phyloP scores from a whole-genome alignment of 2,888 invertebrate species.

The Ornithoptera alexandrae region DNA sequence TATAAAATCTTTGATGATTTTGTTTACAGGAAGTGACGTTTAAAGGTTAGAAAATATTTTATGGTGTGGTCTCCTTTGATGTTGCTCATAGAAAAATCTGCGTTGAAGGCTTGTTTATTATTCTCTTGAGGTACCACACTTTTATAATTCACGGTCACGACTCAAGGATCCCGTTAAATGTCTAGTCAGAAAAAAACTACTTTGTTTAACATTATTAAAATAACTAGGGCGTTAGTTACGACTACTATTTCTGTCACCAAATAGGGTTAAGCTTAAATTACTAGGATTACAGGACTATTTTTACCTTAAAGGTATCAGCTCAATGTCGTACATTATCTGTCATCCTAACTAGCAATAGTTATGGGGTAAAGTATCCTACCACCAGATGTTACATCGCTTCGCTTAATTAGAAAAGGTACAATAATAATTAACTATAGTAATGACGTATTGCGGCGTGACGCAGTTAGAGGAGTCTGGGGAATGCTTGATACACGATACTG shows the following conservation, averaged over 20 bases:
- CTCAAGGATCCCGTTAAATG: too few species aligned
- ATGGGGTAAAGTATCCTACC: too few species aligned
- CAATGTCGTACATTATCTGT: too few species aligned
- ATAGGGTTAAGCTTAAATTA: too few species aligned
- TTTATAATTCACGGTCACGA: neutral
- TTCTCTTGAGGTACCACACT: slow-evolving; percentile 8
- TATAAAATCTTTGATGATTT: slow-evolving; percentile 3
- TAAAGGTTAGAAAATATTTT: slow-evolving; percentile 24
- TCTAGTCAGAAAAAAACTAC: too few species aligned
- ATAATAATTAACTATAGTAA: neutral
- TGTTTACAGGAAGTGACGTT: slow-evolving; percentile 15
- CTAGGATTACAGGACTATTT: too few species aligned
- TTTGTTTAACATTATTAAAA: too few species aligned
- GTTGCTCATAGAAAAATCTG: slow-evolving; percentile 15
- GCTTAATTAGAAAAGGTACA: neutral
- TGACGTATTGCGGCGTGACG: slow-evolving; percentile 13
- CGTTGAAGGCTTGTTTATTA: neutral
- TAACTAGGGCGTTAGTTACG: too few species aligned
- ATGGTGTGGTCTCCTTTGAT: slow-evolving; percentile 25
- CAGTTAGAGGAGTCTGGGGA: slow-evolving; percentile 22
- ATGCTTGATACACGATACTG: slow-evolving; percentile 15
- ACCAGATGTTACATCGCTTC: too few species aligned
- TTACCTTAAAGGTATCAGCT: too few species aligned
- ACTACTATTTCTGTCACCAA: too few species aligned
- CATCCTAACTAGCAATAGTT: too few species aligned